Base-by-base conservation (phyloP, 2,797 vertebrate genomes). In the Microhierax caerulescens region DNA sequence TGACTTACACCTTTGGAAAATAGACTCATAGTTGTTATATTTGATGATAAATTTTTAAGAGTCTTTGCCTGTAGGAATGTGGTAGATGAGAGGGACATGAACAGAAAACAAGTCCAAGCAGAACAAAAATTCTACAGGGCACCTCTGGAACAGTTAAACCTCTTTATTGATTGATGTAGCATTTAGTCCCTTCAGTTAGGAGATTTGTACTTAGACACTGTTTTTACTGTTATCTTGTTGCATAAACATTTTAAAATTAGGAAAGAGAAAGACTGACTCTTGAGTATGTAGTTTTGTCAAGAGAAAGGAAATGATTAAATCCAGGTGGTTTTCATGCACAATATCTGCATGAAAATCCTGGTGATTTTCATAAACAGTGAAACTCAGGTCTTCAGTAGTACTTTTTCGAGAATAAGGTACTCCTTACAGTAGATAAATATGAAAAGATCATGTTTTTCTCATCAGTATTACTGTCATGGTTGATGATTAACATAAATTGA, bases 1-100 rank as follows among this genome's bases (percentile, higher is more conserved):
- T 86, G 50, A 90, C 75, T 91, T 72, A 92, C 69, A 85, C 12
- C 41, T 57, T 88, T 88, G 73, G 79, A 95, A 95, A 87, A 93
- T 30, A 84, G 2, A 11, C 93, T 81, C 53, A 54, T 73, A 47
- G 54, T 75, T 77, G 51, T 81, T 91, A 84, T 53, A 84, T 86
- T 90, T 69, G 14, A 88, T 88, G 73, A 90, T 43, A 91, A 88
- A 79, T 93, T 90, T 72, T 20, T 72, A 65, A 43, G 48, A 88
- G 65, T 50, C 28, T 54, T 84, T 86, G 85, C 59, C 65, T 63
- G 30, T 78, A 86, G 39, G 88, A 95, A 93, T 85, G 78, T 43
- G 18, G 67, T 63, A 74, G 68, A 80, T 6, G 5, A 87, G 51
- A 86, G 28, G 36, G 32, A 47, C 60, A 85, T 9, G 22, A 41